Base-by-base conservation (phyloP, 1,140 invertebrate genomes). In the Ceratosolen solmsi region DNA sequence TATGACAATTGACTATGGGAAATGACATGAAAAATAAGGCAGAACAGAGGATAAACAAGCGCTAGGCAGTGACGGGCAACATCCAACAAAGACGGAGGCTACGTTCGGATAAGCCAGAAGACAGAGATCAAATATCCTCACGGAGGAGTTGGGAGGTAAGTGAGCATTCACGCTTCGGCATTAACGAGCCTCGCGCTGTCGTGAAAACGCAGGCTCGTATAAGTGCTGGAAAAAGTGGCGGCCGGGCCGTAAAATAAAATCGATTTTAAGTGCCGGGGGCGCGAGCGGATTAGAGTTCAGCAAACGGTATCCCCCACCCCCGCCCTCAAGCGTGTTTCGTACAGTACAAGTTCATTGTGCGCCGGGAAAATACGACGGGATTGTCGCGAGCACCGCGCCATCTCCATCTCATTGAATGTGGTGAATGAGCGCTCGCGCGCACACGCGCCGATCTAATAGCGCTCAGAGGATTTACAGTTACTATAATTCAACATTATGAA, bases 231-330 rank as follows among this genome's bases (percentile, higher is more conserved):
- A 74, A 74, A 74, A 74, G 33, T 68, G 1, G 63, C 17, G 17
- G 3, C 5, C 4, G 17, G 7, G 4, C 33, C 73, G 36, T 75
- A 68, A 68, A 75, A 25, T 58, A 58, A 74, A 74, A 75, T 36
- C 54, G 36, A 75, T 60, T 60, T 75, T 75, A 77, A 77, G 33
- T 65, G n/a, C 74, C 38, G 33, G 63, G 17, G 33, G 63, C 33
- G 30, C n/a, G 4, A 30, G 58, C 5, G n/a, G 58, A 13, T 3
- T 30, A 36, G 74, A 54, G 63, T 68, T 70, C 63, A 17, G 22
- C 20, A 49, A 79, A 79, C 76, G 76, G 46, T 79, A 56, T 27
- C 73, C 36, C n/a, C n/a, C n/a, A n/a, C n/a, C n/a, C n/a, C n/a
- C n/a, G n/a, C n/a, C n/a, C n/a, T n/a, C 4, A 25, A 33, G 33